Percentiles rank a stretch among this genome's conserved stretches.
These are phyloP conservation scores for Microcebus griseorufus DNA, from an alignment of 2,113 vertebrate species.

Conservation along the genomic window DNA sequence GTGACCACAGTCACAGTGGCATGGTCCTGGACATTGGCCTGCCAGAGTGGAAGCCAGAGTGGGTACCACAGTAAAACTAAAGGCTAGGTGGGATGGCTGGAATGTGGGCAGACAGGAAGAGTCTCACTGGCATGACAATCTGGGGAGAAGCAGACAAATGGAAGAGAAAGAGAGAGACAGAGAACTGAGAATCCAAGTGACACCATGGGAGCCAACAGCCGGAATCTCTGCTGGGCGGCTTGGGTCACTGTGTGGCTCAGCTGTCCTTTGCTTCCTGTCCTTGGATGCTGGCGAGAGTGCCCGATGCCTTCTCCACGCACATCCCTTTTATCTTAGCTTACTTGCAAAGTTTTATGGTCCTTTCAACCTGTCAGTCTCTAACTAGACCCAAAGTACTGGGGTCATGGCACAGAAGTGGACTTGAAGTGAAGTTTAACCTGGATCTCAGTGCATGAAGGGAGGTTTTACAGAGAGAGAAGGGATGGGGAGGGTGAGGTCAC, in stretches of 20 bases:
- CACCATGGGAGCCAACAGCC: not conserved
- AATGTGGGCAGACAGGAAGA: not conserved
- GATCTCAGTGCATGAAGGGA: no score
- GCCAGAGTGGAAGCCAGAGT: not conserved
- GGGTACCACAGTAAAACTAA: not conserved
- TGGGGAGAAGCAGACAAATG: not conserved
- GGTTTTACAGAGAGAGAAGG: no score
- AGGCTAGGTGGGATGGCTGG: not conserved
- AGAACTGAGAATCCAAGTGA: not conserved
- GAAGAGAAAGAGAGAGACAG: not conserved
- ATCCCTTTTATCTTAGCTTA: not conserved
- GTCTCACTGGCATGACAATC: not conserved
- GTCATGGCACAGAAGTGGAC: no score
- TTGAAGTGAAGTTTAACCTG: no score
- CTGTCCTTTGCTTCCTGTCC: not conserved
- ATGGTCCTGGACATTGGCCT: not conserved
- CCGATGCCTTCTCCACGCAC: no score
- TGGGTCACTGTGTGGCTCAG: not conserved
- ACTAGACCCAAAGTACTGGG: no score
- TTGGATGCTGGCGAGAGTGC: not conserved
- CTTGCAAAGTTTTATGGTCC: not conserved
- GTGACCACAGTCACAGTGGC: not conserved
- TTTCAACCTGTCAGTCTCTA: not conserved
- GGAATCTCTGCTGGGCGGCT: no score
- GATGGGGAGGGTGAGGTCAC: no score